Percentiles rank a stretch among this genome's conserved stretches.
Conservation (phyloP, 2,113 vertebrate species). For the Oxyura jamaicensis region DNA sequence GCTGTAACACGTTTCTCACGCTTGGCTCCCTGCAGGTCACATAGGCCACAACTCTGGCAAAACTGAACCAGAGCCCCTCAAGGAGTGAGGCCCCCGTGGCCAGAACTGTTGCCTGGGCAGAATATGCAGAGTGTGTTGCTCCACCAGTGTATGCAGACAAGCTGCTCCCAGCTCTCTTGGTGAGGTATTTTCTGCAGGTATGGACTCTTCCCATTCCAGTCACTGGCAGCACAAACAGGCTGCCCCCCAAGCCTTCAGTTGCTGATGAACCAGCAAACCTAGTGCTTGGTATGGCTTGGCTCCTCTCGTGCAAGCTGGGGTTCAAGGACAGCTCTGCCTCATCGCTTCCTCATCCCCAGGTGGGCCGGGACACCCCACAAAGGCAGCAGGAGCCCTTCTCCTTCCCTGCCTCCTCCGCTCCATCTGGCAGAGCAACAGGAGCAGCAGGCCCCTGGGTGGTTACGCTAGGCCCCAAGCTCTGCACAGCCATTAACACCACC, state of each 20-base stretch:
- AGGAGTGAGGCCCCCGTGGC: background rate
- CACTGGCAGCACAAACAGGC: background rate
- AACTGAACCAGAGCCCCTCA: background rate
- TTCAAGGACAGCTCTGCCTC: background rate
- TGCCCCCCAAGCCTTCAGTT: background rate
- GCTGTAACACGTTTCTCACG: too few species aligned
- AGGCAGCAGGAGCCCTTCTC: background rate
- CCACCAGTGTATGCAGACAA: background rate
- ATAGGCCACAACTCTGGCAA: background rate
- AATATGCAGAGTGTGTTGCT: background rate
- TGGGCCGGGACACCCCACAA: background rate
- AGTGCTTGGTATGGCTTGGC: background rate
- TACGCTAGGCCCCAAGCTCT: fast-evolving
- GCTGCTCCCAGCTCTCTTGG: background rate
- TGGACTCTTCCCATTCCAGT: background rate
- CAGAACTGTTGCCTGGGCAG: background rate
- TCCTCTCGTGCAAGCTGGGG: background rate
- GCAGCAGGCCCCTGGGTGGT: background rate
- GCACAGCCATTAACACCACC: background rate
- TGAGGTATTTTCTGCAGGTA: background rate
- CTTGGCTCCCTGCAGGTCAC: background rate
- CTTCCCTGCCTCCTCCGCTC: background rate
- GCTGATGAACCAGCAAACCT: background rate
- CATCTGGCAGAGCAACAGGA: background rate
- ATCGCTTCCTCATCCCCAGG: background rate